Evolutionary conservation across 2,113 vertebrate genomes (phyloP), one percentile per base, ranked within the genome.

Genomic region (Corynorhinus townsendii): DNA sequence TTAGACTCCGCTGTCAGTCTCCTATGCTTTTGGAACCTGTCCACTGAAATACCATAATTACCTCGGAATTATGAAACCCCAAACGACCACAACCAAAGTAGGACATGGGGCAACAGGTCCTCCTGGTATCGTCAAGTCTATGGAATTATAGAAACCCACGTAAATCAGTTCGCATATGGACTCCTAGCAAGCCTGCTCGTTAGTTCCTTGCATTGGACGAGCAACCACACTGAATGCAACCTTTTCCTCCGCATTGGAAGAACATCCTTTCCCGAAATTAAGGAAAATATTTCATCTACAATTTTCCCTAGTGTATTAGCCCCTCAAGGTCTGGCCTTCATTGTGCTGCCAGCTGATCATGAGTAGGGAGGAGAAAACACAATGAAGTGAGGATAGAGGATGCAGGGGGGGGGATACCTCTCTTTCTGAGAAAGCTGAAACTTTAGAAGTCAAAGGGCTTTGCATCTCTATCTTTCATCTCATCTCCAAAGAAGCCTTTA

Each of bases 231-330:
- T 85, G 66, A 91, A 91, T 71, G 93, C 86, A 77, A 93, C 80
- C 97, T 97, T 62, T 68, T 91, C 43, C 81, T 96, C 28, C 22
- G 33, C 30, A 15, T 35, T 87, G 80, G 91, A 96, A 96, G 91
- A 96, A 96, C 69, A 56, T 79, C 91, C 85, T 97, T 95, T 40
- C 77, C 86, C 38, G 62, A 96, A 95, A 92, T 90, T 80, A 96
- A 97, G 95, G 86, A 40, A 40, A 49, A 76, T 81, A 82, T 80
- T 90, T 95, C 73, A 95, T 89, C 87, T 91, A 45, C 52, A 80
- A 88, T 95, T 96, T 84, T 80, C 69, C 89, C 16, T 92, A 95
- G 89, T 94, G 95, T 38, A 68, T 93, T 95, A 92, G 69, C 20
- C 89, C 75, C 72, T 73, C 66, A 89, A 68, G 52, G 91, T 30